Conservation (phyloP, 2,113 vertebrate genomes). For the Onychostoma macrolepis region DNA sequence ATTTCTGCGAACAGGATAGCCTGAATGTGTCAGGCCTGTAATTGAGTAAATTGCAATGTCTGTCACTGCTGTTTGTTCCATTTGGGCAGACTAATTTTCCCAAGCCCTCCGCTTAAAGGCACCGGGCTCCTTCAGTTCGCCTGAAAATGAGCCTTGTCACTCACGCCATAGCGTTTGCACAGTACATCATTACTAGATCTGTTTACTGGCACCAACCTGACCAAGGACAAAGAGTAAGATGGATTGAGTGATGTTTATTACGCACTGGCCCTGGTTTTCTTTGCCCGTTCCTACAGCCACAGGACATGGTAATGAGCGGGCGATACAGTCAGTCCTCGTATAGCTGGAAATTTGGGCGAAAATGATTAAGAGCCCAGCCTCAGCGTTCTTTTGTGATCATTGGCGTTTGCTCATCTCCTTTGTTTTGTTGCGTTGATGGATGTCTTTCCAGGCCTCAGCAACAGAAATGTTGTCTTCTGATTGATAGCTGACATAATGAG, state of each 20-base stretch:
- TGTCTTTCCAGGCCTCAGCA: not conserved
- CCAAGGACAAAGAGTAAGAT: slow-evolving; percentile 25
- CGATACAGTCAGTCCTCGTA: not conserved
- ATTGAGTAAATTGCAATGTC: slow-evolving; percentile 56
- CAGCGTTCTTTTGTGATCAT: not conserved
- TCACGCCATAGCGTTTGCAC: slow-evolving; percentile 24
- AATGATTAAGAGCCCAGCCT: slow-evolving; percentile 11
- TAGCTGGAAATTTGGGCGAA: not conserved
- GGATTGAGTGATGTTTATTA: slow-evolving; percentile 44
- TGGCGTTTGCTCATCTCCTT: slow-evolving; percentile 25
- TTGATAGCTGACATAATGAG: slow-evolving; percentile 46
- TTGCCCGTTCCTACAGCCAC: not conserved
- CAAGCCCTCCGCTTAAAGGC: slow-evolving; percentile 32
- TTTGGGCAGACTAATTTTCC: slow-evolving; percentile 45
- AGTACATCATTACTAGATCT: slow-evolving; percentile 54
- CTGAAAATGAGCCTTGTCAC: slow-evolving; percentile 53
- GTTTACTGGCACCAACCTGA: slow-evolving; percentile 31
- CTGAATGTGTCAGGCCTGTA: slow-evolving; percentile 40
- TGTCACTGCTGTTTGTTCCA: slow-evolving; percentile 52
- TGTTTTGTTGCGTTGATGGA: slow-evolving; percentile 23
- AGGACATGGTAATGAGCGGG: slow-evolving; percentile 33
- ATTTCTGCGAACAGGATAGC: slow-evolving; percentile 19
- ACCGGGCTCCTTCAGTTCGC: slow-evolving; percentile 32
- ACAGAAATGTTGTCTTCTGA: slow-evolving; percentile 9
- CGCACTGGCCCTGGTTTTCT: not conserved